Evolutionary conservation across 2,113 vertebrate genomes (phyloP), one percentile per base, ranked within the genome.

Genomic region (Barbus barbus): DNA sequence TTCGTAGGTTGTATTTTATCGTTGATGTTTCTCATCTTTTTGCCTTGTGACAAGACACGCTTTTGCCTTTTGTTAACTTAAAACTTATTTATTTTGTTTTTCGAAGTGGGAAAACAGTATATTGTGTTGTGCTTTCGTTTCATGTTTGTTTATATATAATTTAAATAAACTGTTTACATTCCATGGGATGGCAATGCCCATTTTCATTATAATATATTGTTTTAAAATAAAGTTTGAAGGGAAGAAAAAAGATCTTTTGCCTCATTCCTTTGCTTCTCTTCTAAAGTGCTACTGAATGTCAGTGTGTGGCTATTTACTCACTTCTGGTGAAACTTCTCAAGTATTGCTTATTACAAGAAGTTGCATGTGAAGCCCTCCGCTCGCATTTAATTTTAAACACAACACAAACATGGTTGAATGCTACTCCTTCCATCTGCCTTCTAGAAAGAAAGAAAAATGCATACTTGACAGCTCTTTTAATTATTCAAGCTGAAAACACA

Each of bases 131-230:
- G 85, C 67, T 84, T 90, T 90, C 81, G 87, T 91, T 81, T 83
- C 88, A 72, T 88, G 76, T 84, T 82, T 83, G 87, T 82, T 91
- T 91, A 82, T 88, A 88, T 94, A 93, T 94, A 93, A 94, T 94
- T 86, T 86, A 94, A 93, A 82, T 90, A 86, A 88, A 90, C 92
- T 93, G 92, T 94, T 91, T 93, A 94, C 93, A 94, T 93, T 93
- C 91, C 90, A 85, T 86, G 82, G 87, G 88, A 91, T 81, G 81
- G 80, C 89, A 87, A 90, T 90, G 73, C 84, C 85, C 81, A 85
- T 89, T 90, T 91, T 90, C 92, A 92, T 93, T 88, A 91, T 94
- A 94, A 95, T 95, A 94, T 95, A 95, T 94, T 93, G 38, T 84
- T 92, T 86, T 84, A 88, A 92, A 95, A 94, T 94, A 94, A 95